Base-by-base conservation (phyloP, 1,140 invertebrate species). In the Acromyrmex heyeri region DNA sequence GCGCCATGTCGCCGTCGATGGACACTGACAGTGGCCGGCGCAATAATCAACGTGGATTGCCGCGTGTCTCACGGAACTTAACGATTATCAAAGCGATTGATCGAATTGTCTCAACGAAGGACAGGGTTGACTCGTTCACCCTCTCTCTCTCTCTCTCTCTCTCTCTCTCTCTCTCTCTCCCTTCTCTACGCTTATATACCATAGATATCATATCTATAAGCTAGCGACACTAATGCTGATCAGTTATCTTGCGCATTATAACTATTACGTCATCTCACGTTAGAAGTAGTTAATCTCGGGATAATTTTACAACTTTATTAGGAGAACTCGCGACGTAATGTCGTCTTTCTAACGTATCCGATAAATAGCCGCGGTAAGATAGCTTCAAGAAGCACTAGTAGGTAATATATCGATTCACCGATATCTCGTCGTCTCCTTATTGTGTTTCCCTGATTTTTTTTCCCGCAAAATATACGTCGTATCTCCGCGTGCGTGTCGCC, bases 261-360 rank as follows among this genome's bases (percentile, higher is more conserved):
- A 8, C 48, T 69, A 65, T 48, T 59, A 61, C 55, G 12, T 73
- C 61, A 18, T 61, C 30, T n/a, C 38, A 50, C n/a, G 53, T 72
- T 48, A 24, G 65, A 18, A 85, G 81, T 53, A 61, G 64, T 73
- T 77, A 70, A 83, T 82, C 86, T 90, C 64, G 44, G 72, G 76
- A 88, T 76, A 73, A 79, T 27, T 90, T 88, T 88, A 90, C 62
- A 75, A 83, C 86, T 79, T 70, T 62, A 90, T 90, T 85, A 85
- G 81, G 38, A 48, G 65, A 61, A 38, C 34, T 61, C 34, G 27
- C 34, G 53, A 34, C 18, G 34, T 59, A 50, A 48, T 8, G 7
- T 8, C 24, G 53, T 8, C 14, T 50, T 82, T 21, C 55, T 55
- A 34, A 24, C 24, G 18, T n/a, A 12, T 50, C 21, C 48, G 64